phyloP scores from a whole-genome alignment of 2,888 invertebrate species.

The Leucophenga montana region DNA sequence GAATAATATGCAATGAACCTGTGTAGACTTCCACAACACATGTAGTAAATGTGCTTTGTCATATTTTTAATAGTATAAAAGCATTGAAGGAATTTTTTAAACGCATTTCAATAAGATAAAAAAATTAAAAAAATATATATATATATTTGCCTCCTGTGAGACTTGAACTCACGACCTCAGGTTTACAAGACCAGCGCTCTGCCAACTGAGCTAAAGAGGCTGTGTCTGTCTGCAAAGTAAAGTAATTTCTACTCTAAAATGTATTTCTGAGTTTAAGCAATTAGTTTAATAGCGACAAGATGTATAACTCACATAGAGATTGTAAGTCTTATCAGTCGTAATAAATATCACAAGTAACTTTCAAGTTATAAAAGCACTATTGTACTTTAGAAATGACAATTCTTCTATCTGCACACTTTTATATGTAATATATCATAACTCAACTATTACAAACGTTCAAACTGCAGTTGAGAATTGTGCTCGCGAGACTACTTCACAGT shows the following conservation, averaged over 20 bases:
- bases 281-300: no score
- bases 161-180: constrained; percentile 52
- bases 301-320: no score
- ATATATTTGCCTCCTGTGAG: constrained; percentile 46
- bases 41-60: background rate
- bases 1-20: background rate
- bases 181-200: constrained; percentile 53
- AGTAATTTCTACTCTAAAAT: background rate
- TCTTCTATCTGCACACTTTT: no score
- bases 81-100: no score
- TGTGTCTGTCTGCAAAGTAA: background rate
- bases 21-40: no score
- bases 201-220: constrained; percentile 51
- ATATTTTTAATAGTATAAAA: background rate
- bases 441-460: no score
- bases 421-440: no score
- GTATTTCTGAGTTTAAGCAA: background rate
- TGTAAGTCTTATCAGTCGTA: background rate
- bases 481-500: no score
- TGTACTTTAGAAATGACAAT: no score
- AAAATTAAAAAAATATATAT: background rate
- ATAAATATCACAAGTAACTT: background rate
- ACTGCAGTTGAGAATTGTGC: no score
- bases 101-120: no score
- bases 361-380: background rate